Evolutionary conservation across 2,113 vertebrate genomes (phyloP).

Genomic region (Copsychus sechellarum): DNA sequence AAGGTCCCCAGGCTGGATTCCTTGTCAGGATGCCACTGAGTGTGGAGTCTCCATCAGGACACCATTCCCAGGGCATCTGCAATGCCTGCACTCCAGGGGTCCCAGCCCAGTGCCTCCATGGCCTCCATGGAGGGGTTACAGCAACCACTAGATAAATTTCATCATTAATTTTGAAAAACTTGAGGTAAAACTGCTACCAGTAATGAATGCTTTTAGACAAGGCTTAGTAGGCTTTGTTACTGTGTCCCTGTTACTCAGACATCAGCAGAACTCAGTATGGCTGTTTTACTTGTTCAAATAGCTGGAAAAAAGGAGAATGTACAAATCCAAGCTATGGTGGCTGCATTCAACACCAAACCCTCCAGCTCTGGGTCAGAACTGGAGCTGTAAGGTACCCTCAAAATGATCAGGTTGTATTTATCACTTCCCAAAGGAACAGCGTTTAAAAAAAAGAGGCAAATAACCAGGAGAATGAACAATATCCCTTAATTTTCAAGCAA

Average conservation of each 20-base stretch:
- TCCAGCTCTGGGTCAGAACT: background rate
- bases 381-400: background rate
- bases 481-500: conserved; percentile 20
- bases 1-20: background rate
- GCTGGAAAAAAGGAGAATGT: background rate
- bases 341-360: background rate
- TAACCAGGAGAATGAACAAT: background rate
- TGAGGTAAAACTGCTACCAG: conserved; percentile 50
- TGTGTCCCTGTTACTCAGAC: background rate
- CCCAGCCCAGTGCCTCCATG: background rate
- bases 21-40: background rate
- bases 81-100: background rate
- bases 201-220: background rate
- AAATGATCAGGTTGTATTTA: background rate
- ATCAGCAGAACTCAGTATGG: background rate
- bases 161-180: background rate
- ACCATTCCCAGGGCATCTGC: background rate
- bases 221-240: conserved; percentile 48
- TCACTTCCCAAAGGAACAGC: background rate
- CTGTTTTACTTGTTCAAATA: conserved; percentile 2
- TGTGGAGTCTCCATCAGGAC: background rate
- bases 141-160: background rate
- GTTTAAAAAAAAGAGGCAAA: background rate
- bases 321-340: background rate
- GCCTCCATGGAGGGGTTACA: background rate